These are phyloP conservation scores for Crocodylus rhombifer DNA, from an alignment of 2,797 vertebrate species.

Conservation along the genomic window DNA sequence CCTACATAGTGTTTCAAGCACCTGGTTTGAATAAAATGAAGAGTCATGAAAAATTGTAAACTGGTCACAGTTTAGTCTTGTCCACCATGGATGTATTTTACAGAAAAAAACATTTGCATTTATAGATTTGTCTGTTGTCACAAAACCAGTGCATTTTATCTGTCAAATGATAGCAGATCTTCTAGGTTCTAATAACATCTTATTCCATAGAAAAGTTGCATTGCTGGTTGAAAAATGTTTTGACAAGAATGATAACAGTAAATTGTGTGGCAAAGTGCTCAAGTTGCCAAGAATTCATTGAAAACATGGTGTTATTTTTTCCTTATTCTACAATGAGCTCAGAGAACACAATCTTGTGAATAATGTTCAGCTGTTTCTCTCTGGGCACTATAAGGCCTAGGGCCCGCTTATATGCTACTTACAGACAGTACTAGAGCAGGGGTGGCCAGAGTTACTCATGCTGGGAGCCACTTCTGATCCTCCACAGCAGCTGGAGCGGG, in stretches of 20 bases:
- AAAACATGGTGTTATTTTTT: background rate
- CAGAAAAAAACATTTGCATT: background rate
- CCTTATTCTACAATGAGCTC: background rate
- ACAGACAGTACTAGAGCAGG: too few relatives aligned
- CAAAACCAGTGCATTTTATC: fast-evolving
- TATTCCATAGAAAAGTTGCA: background rate
- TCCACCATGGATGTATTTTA: background rate
- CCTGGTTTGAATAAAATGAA: background rate
- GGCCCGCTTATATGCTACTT: too few relatives aligned
- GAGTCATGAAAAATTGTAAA: background rate
- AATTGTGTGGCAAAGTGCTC: background rate
- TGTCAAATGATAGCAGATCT: background rate
- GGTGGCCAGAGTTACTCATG: too few relatives aligned
- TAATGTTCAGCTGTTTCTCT: background rate
- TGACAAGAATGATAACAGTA: background rate
- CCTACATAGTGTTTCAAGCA: background rate
- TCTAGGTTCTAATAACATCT: background rate
- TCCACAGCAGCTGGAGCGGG: too few relatives aligned
- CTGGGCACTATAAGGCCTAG: background rate
- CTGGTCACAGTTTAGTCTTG: background rate
- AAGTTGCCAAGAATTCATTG: background rate
- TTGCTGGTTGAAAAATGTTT: background rate
- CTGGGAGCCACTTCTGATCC: too few relatives aligned
- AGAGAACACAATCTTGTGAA: background rate
- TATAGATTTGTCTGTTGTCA: background rate